A percentile compares a stretch with the other conserved stretches of the same genome.
Evolutionary conservation across 2,888 invertebrate species (phyloP).

Genomic region (Dryobota labecula): DNA sequence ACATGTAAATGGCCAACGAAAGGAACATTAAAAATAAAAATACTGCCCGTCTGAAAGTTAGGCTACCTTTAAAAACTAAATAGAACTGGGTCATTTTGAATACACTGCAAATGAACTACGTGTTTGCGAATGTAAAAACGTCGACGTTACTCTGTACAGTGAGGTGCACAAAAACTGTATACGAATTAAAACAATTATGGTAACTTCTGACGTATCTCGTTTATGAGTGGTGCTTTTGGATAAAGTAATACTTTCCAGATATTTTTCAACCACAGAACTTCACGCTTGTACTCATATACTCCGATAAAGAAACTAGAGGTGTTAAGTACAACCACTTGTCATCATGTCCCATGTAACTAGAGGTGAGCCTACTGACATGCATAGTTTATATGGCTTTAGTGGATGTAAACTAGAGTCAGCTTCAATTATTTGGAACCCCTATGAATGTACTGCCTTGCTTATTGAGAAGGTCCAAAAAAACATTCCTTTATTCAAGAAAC

Average conservation of each 20-base stretch:
- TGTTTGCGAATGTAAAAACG: constrained; percentile 67
- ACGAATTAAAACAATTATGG: constrained; percentile 59
- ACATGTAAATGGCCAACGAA: constrained; percentile 52
- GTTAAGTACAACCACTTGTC: too few species aligned
- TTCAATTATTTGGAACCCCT: too few species aligned
- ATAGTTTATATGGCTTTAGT: too few species aligned
- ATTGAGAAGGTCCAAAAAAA: too few species aligned
- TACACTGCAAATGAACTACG: constrained; percentile 75
- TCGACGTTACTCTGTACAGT: constrained; percentile 47
- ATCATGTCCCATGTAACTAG: too few species aligned
- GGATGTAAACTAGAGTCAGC: too few species aligned
- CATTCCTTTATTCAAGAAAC: too few species aligned
- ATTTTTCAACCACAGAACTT: background rate
- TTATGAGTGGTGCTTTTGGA: constrained; percentile 27
- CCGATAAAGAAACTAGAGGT: background rate
- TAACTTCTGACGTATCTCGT: constrained; percentile 44
- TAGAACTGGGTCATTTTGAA: constrained; percentile 74
- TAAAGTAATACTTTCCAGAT: constrained; percentile 1
- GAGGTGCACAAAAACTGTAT: constrained; percentile 54
- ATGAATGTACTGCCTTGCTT: too few species aligned
- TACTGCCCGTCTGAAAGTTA: constrained; percentile 50
- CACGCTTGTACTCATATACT: background rate
- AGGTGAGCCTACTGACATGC: too few species aligned
- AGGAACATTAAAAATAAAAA: constrained; percentile 55
- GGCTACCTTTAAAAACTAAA: constrained; percentile 66